Conservation (phyloP, 2,113 vertebrate genomes). For the Toxotes chatareus region DNA sequence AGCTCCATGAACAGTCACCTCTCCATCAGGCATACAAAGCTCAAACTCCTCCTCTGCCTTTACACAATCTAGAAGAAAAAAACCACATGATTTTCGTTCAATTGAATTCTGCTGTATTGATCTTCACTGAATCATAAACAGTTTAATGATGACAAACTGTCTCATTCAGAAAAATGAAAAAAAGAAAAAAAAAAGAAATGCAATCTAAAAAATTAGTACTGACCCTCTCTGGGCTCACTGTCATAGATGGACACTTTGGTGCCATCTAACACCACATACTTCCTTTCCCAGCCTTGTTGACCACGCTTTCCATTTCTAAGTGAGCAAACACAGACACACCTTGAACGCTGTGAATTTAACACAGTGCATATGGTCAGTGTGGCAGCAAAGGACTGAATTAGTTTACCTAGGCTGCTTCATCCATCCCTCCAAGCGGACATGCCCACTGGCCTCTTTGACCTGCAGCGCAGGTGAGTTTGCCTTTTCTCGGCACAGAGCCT, state of each 20-base stretch:
- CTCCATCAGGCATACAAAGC: conserved; percentile 95
- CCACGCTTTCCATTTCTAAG: conserved; percentile 95
- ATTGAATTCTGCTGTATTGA: not conserved
- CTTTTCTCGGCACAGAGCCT: conserved; percentile 96
- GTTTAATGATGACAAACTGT: conserved; percentile 7
- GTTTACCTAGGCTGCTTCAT: conserved; percentile 97
- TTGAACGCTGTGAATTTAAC: conserved; percentile 12
- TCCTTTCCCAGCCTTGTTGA: conserved; percentile 97
- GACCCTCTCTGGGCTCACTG: conserved; percentile 95
- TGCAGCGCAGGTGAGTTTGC: conserved; percentile 94
- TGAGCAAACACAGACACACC: conserved; percentile 26
- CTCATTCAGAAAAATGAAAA: not conserved
- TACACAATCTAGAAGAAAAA: conserved; percentile 83
- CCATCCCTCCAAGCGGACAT: conserved; percentile 95
- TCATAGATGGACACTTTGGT: conserved; percentile 96
- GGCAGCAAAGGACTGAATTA: not conserved
- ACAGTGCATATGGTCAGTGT: not conserved
- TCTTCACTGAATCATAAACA: not conserved
- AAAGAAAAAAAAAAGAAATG: too few relatives aligned
- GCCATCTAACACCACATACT: conserved; percentile 96
- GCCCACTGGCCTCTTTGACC: conserved; percentile 91
- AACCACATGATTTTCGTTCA: not conserved
- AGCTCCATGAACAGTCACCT: conserved; percentile 96
- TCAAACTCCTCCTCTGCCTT: conserved; percentile 97
- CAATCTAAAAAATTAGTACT: conserved; percentile 1